Evolutionary conservation across 2,797 vertebrate species (phyloP), one percentile per base, ranked within the genome.

Genomic region (Clarias pachynema): DNA sequence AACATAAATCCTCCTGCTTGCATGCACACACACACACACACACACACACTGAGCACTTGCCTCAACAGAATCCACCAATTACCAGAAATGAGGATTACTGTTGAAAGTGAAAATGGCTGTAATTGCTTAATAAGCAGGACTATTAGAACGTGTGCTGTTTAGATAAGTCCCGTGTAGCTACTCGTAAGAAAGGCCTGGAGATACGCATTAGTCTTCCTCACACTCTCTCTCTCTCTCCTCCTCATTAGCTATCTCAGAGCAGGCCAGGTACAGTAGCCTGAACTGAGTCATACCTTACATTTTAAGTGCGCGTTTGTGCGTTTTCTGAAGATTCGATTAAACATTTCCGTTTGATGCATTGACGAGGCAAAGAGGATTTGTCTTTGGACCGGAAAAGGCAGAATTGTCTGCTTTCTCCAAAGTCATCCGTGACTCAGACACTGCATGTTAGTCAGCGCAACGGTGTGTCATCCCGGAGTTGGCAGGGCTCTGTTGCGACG

Each of bases 41-140:
- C 26, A 68, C 49, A 83, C 22, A 31, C 29, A 81, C 26, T 37
- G 74, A 80, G 65, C 79, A 56, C 26, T 88, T 73, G 74, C 82
- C 88, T 89, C 91, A 93, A 92, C 93, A 92, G 91, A 93, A 93
- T 92, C 91, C 91, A 91, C 87, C 92, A 92, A 91, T 94, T 92
- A 90, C 86, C 91, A 87, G 87, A 92, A 94, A 93, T 92, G 90
- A 93, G 91, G 91, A 94, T 93, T 93, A 92, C 93, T 89, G 91
- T 94, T 94, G 92, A 90, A 92, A 93, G 91, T 92, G 91, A 92
- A 91, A 95, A 92, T 89, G 70, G 88, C 88, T 88, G 92, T 93
- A 92, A 94, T 94, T 93, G 92, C 92, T 89, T 93, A 92, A 94
- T 91, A 93, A 93, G 91, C 86, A 89, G 90, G 86, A 86, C 87